phyloP scores from a whole-genome alignment of 2,888 invertebrate species.

The Acleris literana region DNA sequence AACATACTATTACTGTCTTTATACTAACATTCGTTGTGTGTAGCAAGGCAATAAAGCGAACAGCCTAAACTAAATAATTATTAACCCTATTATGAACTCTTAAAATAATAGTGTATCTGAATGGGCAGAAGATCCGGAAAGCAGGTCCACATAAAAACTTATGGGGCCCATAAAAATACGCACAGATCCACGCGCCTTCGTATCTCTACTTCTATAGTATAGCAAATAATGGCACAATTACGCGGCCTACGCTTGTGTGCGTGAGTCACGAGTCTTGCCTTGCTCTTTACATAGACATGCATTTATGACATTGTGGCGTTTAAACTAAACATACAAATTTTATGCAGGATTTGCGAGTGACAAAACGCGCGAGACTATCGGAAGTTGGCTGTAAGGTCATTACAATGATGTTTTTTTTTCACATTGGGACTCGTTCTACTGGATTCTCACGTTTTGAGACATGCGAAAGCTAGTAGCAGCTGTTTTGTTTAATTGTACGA shows the following conservation, averaged over 20 bases:
- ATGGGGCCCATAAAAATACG: constrained; percentile 43
- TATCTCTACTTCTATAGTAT: background rate
- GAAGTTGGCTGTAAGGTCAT: background rate
- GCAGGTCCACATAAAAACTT: constrained; percentile 1
- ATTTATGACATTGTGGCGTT: constrained; percentile 14
- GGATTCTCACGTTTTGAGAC: too few relatives aligned
- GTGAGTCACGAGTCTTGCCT: constrained; percentile 52
- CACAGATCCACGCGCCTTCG: constrained; percentile 44
- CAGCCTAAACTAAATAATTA: too few relatives aligned
- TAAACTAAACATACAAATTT: constrained; percentile 21
- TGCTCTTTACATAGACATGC: constrained; percentile 17
- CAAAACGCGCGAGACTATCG: background rate
- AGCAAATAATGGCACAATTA: constrained; percentile 36
- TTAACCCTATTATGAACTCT: too few relatives aligned
- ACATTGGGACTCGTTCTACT: too few relatives aligned
- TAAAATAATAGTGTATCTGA: too few relatives aligned
- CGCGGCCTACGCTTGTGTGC: constrained; percentile 45
- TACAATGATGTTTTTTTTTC: too few relatives aligned
- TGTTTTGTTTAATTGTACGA: too few relatives aligned
- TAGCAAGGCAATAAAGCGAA: too few relatives aligned
- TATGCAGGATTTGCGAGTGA: constrained; percentile 12
- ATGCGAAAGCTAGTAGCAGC: too few relatives aligned
- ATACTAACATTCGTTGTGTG: too few relatives aligned
- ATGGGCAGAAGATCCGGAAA: too few relatives aligned
- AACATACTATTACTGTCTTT: too few relatives aligned